Conservation (phyloP, 2,113 vertebrate species). For the Etia nguti region DNA sequence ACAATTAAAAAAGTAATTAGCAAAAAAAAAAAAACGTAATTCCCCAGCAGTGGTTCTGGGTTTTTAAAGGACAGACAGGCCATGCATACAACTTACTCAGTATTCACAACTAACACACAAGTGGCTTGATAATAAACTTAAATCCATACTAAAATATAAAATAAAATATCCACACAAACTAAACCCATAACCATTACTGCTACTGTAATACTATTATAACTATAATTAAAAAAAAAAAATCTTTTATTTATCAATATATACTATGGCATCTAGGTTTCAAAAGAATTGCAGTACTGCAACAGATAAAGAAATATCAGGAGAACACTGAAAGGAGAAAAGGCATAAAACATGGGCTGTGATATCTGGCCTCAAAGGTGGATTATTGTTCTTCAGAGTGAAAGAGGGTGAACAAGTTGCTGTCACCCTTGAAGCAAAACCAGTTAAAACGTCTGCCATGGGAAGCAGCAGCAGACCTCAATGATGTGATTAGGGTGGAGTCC, state of each 20-base stretch:
- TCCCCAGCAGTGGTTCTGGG: background rate
- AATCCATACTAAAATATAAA: background rate
- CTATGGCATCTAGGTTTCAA: background rate
- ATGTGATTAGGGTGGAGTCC: background rate
- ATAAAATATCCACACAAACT: background rate
- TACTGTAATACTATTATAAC: background rate
- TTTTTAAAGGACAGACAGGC: background rate
- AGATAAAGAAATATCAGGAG: background rate
- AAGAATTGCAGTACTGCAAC: background rate
- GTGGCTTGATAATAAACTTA: background rate
- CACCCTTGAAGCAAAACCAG: background rate
- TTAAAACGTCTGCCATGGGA: background rate
- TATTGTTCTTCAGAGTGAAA: background rate
- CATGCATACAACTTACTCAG: background rate
- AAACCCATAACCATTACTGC: background rate
- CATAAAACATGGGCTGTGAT: background rate
- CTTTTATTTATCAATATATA: background rate
- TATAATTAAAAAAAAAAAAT: fast-evolving
- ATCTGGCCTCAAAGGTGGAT: background rate
- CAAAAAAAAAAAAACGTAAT: fast-evolving
- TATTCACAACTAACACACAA: background rate
- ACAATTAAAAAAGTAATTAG: background rate
- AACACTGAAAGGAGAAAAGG: background rate
- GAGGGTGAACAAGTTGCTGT: background rate
- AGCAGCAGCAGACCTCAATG: background rate